Evolutionary conservation across 2,888 invertebrate species (phyloP).

Genomic region (Platypus cylindrus): DNA sequence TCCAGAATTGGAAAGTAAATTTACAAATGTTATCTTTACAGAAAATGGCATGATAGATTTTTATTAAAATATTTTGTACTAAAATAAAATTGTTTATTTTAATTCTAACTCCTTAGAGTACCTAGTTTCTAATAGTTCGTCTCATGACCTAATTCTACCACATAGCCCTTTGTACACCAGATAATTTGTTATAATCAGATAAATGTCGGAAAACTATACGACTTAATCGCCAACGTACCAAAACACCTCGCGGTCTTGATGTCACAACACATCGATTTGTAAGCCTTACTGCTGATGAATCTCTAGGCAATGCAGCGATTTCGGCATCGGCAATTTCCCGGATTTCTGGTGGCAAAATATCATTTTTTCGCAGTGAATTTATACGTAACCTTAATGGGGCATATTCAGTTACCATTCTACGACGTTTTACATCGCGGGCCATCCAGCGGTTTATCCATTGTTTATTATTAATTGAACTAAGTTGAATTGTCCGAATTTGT

Average conservation of each 20-base stretch:
- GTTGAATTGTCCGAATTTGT: no score
- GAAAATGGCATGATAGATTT: no score
- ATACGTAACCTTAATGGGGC: conserved; percentile 67
- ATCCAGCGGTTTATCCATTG: conserved; percentile 77
- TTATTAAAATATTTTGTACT: no score
- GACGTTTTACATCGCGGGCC: conserved; percentile 74
- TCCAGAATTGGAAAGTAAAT: conserved; percentile 35
- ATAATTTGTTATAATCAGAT: conserved; percentile 86
- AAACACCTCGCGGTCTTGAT: conserved; percentile 71
- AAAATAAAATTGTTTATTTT: no score
- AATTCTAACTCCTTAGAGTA: no score
- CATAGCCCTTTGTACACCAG: conserved; percentile 87
- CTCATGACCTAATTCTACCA: no score
- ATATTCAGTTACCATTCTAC: conserved; percentile 60
- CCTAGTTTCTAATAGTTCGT: no score
- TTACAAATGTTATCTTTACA: no score
- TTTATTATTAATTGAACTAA: no score
- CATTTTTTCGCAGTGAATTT: conserved; percentile 72
- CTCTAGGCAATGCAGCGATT: conserved; percentile 61
- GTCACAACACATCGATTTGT: conserved; percentile 78
- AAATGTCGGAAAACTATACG: conserved; percentile 82
- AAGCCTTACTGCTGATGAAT: conserved; percentile 52
- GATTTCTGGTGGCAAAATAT: conserved; percentile 69
- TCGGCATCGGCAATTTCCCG: conserved; percentile 67
- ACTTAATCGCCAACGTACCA: conserved; percentile 73